Evolutionary conservation across 2,888 invertebrate genomes (phyloP), one percentile per base, ranked within the genome.

Genomic region (Meganola albula): DNA sequence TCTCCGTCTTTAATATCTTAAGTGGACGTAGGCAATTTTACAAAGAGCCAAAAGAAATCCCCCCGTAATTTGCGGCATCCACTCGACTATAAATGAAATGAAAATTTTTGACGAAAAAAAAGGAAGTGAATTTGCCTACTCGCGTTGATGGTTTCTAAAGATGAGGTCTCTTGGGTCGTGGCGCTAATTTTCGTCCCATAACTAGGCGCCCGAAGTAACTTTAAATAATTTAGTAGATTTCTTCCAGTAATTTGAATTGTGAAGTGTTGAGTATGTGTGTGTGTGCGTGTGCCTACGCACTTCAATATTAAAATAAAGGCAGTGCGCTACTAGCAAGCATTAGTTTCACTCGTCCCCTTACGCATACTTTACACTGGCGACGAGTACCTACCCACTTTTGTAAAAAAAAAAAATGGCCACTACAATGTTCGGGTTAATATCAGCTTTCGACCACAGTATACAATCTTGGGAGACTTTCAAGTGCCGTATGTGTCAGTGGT

Each of bases 1-100:
- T 78, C 75, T 74, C 68, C 48, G 47, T 45, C 63, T 78, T 76
- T 82, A 82, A 83, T 82, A 80, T 79, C 64, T 63, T 74, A 82
- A 83, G 82, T 82, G 82, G 73, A 77, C 74, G 71, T 69, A 62
- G 69, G 74, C 73, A 80, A 80, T 82, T 79, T 76, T 71, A 73
- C 63, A 74, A 71, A 79, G 73, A 77, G 79, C 72, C 59, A 54
- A 71, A 64, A 60, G 53, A 66, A 74, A 74, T 73, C 69, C 65
- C n/a, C 40, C 41, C 47, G 77, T 75, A 76, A 79, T 80, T 82
- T 76, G 77, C 68, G 77, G 77, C 60, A 63, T 65, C 68, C 68
- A 69, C 72, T 74, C 56, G 59, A 56, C 63, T 64, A 66, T 77
- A 76, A 80, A 75, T 76, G 74, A 75, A 75, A 77, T 75, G 75